Evolutionary conservation across 2,888 invertebrate species (phyloP).

Genomic region (Merodon equestris): DNA sequence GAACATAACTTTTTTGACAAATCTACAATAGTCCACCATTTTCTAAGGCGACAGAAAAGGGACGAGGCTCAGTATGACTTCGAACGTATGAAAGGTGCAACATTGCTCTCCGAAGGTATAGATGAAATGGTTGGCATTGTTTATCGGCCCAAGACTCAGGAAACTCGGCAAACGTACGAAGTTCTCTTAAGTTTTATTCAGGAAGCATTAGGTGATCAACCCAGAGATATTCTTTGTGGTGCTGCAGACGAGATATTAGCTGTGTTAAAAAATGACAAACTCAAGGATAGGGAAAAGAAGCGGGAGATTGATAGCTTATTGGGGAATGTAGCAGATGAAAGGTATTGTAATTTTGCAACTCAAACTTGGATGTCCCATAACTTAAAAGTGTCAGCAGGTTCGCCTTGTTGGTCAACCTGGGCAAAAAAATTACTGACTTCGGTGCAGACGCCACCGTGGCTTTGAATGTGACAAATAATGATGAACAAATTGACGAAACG

Average conservation of each 20-base stretch:
- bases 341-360: no score
- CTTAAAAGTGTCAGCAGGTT: constrained; percentile 82
- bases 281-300: constrained; percentile 96
- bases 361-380: no score
- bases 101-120: constrained; percentile 90
- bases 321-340: constrained; percentile 90
- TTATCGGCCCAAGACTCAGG: constrained; percentile 97
- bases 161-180: constrained; percentile 98
- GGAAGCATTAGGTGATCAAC: constrained; percentile 97
- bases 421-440: constrained; percentile 99
- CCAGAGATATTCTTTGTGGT: constrained; percentile 97
- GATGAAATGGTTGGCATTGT: constrained; percentile 97
- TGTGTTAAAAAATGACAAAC: constrained; percentile 95
- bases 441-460: constrained; percentile 84
- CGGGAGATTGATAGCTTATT: constrained; percentile 93
- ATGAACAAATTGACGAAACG: constrained; percentile 97
- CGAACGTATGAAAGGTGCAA: constrained; percentile 92
- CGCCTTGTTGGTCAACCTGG: constrained; percentile 95
- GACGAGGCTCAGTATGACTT: constrained; percentile 96
- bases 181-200: constrained; percentile 97
- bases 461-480: constrained; percentile 79
- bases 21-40: background rate
- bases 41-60: constrained; percentile 87
- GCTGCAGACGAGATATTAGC: constrained; percentile 99
- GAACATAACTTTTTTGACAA: no score